These are phyloP conservation scores for Tipula unca DNA, from an alignment of 2,888 invertebrate species.

Conservation along the genomic window DNA sequence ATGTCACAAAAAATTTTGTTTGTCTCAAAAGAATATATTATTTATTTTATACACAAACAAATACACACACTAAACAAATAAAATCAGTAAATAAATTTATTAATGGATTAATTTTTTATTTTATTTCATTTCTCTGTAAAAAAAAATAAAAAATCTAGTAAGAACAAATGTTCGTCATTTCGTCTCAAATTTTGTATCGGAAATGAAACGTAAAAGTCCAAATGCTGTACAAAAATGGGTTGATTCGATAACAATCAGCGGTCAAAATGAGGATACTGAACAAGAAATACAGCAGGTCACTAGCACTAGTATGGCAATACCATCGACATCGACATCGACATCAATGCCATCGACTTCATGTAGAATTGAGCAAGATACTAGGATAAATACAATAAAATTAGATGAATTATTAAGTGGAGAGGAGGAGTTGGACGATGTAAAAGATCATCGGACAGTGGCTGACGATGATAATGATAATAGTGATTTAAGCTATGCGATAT, in stretches of 20 bases:
- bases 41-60: background rate
- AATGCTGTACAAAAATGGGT: constrained; percentile 27
- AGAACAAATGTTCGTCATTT: constrained; percentile 26
- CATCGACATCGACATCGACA: constrained; percentile 9
- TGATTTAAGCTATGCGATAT: background rate
- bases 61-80: background rate
- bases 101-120: background rate
- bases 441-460: background rate
- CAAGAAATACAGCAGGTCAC: background rate
- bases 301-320: background rate
- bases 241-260: constrained; percentile 21
- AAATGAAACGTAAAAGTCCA: constrained; percentile 27
- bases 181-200: constrained; percentile 26
- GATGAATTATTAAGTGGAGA: background rate
- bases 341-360: background rate
- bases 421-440: background rate
- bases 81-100: background rate
- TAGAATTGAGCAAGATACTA: background rate
- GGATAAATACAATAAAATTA: background rate
- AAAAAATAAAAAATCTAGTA: constrained; percentile 21
- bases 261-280: background rate
- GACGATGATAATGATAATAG: background rate
- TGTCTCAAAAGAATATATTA: background rate
- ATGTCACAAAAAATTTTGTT: background rate
- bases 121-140: background rate